Percentiles rank a stretch among this genome's conserved stretches.
Evolutionary conservation across 2,888 invertebrate species (phyloP).

Genomic region (Eulithis prunata): DNA sequence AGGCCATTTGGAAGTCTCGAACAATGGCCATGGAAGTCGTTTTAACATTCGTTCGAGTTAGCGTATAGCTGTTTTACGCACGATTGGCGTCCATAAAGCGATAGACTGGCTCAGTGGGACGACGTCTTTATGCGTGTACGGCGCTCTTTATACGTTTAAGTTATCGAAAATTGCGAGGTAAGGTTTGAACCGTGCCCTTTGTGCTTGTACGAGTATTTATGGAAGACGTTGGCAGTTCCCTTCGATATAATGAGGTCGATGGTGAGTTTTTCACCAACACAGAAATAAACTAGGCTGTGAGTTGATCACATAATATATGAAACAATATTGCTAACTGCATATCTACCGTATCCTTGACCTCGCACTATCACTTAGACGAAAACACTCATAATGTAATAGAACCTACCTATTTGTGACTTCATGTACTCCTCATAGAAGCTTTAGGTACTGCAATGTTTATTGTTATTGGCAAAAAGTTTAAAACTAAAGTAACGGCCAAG

Average conservation of each 20-base stretch:
- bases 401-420: too few relatives aligned
- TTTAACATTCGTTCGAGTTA: slow-evolving; percentile 63
- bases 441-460: background rate
- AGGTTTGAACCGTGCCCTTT: slow-evolving; percentile 34
- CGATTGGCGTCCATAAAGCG: slow-evolving; percentile 64
- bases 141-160: slow-evolving; percentile 41
- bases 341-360: too few relatives aligned
- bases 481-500: slow-evolving; percentile 16
- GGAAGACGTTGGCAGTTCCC: slow-evolving; percentile 35
- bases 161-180: slow-evolving; percentile 45
- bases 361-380: too few relatives aligned
- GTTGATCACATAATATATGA: slow-evolving; percentile 6
- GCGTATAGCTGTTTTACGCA: slow-evolving; percentile 67
- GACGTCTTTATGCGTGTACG: slow-evolving; percentile 45
- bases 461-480: slow-evolving; percentile 4
- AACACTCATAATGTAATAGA: too few relatives aligned
- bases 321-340: too few relatives aligned
- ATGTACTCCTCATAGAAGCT: background rate
- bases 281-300: slow-evolving; percentile 7
- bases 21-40: slow-evolving; percentile 67
- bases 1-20: slow-evolving; percentile 56
- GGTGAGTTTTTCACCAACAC: slow-evolving; percentile 26
- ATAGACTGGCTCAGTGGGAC: slow-evolving; percentile 49
- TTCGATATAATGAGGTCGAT: slow-evolving; percentile 37
- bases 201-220: slow-evolving; percentile 38